Evolutionary conservation across 2,888 invertebrate species (phyloP).

Genomic region (Rhopalosiphum nymphaeae): DNA sequence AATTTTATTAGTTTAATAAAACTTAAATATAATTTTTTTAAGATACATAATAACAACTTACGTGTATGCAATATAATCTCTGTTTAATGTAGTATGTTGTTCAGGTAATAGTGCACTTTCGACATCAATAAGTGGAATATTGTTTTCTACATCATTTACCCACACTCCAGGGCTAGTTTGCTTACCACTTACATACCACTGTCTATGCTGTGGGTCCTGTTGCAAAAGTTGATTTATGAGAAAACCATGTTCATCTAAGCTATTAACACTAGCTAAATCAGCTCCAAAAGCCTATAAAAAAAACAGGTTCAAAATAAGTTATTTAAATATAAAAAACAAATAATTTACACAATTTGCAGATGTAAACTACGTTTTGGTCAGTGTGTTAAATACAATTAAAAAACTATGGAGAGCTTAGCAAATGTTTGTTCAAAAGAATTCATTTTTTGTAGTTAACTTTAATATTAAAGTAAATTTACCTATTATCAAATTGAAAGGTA

Average conservation of each 20-base stretch:
- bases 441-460: no score
- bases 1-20: neutral
- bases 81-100: conserved; percentile 72
- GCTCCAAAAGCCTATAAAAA: conserved; percentile 79
- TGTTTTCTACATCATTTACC: conserved; percentile 88
- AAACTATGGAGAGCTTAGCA: neutral
- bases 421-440: no score
- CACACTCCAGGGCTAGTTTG: conserved; percentile 82
- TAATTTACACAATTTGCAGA: neutral
- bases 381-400: neutral
- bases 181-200: conserved; percentile 88
- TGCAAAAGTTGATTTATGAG: conserved; percentile 84
- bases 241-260: conserved; percentile 88
- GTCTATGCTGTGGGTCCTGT: conserved; percentile 86
- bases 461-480: no score
- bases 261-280: conserved; percentile 84
- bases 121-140: conserved; percentile 81
- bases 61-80: conserved; percentile 85
- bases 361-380: neutral
- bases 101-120: conserved; percentile 87
- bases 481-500: no score
- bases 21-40: neutral
- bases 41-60: conserved; percentile 69
- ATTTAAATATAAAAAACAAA: neutral
- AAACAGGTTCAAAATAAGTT: neutral